phyloP scores from a whole-genome alignment of 1,140 invertebrate genomes.

The Cyclina sinensis region DNA sequence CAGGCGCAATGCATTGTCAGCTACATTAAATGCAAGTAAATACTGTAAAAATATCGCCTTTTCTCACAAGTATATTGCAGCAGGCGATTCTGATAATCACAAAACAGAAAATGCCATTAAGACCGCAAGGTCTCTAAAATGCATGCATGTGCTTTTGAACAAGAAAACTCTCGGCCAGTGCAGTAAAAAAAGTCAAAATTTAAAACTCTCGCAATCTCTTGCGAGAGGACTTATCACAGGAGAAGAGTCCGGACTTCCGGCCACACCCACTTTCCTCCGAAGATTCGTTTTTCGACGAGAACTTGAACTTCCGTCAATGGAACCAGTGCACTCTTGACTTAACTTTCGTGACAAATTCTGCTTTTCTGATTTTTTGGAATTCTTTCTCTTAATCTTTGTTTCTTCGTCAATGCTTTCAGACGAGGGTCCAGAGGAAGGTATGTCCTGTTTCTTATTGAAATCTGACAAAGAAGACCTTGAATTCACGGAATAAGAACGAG shows the following conservation, averaged over 20 bases:
- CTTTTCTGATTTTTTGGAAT: slow-evolving; percentile 17
- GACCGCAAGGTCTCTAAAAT: no score
- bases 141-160: no score
- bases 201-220: neutral
- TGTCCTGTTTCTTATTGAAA: neutral
- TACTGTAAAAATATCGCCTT: no score
- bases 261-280: neutral
- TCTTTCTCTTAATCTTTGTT: slow-evolving; percentile 23
- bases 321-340: slow-evolving; percentile 8
- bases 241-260: neutral
- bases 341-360: neutral
- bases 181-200: slow-evolving; percentile 9
- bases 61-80: no score
- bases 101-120: no score
- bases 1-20: no score
- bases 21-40: no score
- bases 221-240: slow-evolving; percentile 7
- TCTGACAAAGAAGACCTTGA: slow-evolving; percentile 18
- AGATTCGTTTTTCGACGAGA: neutral
- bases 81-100: no score
- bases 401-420: neutral
- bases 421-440: neutral
- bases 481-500: slow-evolving; percentile 30
- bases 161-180: no score
- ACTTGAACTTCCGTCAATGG: neutral